These are phyloP conservation scores for Poeciliopsis retropinna DNA, from an alignment of 2,113 vertebrate genomes.

Conservation along the genomic window DNA sequence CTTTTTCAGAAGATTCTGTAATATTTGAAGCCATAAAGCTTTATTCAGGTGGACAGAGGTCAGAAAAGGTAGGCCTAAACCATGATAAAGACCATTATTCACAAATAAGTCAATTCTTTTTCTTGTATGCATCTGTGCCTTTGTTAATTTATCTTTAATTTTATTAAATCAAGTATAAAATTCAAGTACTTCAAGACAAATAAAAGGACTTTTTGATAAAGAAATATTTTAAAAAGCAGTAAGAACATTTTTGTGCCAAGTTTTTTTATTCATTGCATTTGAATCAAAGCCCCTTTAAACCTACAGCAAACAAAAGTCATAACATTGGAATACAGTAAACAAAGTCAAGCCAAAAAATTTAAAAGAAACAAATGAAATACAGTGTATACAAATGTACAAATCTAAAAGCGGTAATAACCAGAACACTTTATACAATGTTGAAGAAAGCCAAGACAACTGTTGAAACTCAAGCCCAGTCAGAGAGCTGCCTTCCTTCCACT, in stretches of 20 bases:
- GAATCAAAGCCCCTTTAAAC: slow-evolving; percentile 90
- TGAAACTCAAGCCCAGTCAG: slow-evolving; percentile 44
- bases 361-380: slow-evolving; percentile 72
- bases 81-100: too few species aligned
- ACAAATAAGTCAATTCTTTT: too few species aligned
- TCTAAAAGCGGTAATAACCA: slow-evolving; percentile 63
- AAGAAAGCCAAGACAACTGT: slow-evolving; percentile 77
- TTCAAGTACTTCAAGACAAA: background rate
- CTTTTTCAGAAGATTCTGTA: too few species aligned
- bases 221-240: background rate
- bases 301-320: slow-evolving; percentile 88
- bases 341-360: slow-evolving; percentile 82
- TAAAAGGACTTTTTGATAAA: background rate
- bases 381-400: slow-evolving; percentile 83
- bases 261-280: slow-evolving; percentile 90
- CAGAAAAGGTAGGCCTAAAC: too few species aligned
- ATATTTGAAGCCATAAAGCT: too few species aligned
- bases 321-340: slow-evolving; percentile 72
- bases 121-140: too few species aligned
- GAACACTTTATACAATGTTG: slow-evolving; percentile 76
- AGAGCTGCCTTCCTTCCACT: slow-evolving; percentile 26
- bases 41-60: too few species aligned
- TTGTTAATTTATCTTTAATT: background rate
- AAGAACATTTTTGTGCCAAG: slow-evolving; percentile 83
- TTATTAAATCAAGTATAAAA: background rate